Conservation (phyloP, 2,797 vertebrate species). For the Semaprochilodus insignis region DNA sequence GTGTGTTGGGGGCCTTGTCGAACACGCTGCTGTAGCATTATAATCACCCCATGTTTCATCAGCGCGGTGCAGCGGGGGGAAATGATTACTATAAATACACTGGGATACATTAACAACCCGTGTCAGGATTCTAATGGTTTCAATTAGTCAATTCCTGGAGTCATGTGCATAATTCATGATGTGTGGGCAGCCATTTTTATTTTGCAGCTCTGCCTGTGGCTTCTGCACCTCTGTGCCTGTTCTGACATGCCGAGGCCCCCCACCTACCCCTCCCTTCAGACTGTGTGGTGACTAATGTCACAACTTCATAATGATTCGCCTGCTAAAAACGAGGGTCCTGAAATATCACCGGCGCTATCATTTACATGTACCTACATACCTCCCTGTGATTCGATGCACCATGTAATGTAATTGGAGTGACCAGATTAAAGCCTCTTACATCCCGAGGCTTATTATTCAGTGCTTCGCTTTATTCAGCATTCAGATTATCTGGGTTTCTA, state of each 20-base stretch:
- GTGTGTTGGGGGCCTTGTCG: conserved; percentile 41
- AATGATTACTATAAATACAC: conserved; percentile 76
- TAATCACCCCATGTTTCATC: conserved; percentile 76
- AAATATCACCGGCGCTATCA: conserved; percentile 2
- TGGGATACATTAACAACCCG: conserved; percentile 76
- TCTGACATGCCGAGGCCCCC: not conserved
- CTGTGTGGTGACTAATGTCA: conserved; percentile 12
- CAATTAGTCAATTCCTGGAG: conserved; percentile 80
- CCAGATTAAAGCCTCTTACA: too few relatives aligned
- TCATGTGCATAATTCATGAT: conserved; percentile 72
- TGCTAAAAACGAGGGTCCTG: not conserved
- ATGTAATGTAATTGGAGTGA: not conserved
- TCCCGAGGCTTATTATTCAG: too few relatives aligned
- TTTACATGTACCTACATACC: not conserved
- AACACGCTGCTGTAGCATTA: conserved; percentile 43
- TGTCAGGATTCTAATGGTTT: conserved; percentile 77
- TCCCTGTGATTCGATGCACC: not conserved
- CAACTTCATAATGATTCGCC: conserved; percentile 15
- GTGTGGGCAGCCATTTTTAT: conserved; percentile 61
- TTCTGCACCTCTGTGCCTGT: conserved; percentile 33
- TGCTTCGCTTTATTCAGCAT: too few relatives aligned
- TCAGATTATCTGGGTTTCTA: too few relatives aligned
- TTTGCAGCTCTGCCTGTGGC: conserved; percentile 52
- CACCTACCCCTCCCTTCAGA: not conserved
- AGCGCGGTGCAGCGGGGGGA: conserved; percentile 65